Evolutionary conservation across 2,888 invertebrate genomes (phyloP).

Genomic region (Clanis bilineata): DNA sequence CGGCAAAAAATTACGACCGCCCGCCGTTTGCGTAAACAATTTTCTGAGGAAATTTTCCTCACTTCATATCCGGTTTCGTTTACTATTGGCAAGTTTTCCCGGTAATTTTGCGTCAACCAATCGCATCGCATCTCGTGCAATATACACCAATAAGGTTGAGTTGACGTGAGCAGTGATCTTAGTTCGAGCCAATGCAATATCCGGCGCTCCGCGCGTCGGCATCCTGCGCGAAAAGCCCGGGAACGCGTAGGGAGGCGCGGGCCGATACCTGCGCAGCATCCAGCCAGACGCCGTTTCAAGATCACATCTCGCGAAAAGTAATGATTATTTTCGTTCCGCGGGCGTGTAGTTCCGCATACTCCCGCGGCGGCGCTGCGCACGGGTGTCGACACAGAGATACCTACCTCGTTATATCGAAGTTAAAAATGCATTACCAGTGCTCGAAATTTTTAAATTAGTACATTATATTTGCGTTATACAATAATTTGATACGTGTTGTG

Average conservation of each 20-base stretch:
- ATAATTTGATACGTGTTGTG: conserved; percentile 25
- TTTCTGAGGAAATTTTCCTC: conserved; percentile 74
- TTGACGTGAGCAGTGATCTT: conserved; percentile 54
- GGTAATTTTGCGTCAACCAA: conserved; percentile 59
- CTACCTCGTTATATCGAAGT: conserved; percentile 62
- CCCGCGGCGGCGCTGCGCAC: conserved; percentile 69
- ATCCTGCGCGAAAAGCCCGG: conserved; percentile 79
- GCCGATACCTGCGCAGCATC: conserved; percentile 74
- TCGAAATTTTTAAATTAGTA: conserved; percentile 57
- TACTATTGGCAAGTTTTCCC: conserved; percentile 61
- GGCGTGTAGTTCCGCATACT: conserved; percentile 70
- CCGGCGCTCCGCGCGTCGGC: conserved; percentile 61
- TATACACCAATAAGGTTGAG: conserved; percentile 51
- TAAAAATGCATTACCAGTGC: conserved; percentile 68
- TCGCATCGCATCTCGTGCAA: conserved; percentile 32
- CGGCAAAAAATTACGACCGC: conserved; percentile 52
- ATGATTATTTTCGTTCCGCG: conserved; percentile 81
- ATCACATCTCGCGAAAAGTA: conserved; percentile 82
- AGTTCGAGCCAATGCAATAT: conserved; percentile 67
- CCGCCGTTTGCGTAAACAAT: conserved; percentile 71
- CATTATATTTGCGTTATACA: conserved; percentile 33
- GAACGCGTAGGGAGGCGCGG: conserved; percentile 59
- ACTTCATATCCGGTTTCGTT: conserved; percentile 67
- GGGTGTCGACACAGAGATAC: conserved; percentile 61
- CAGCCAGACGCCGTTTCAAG: conserved; percentile 63